These are phyloP conservation scores for Molossus alvarezi DNA, from an alignment of 2,797 vertebrate species.

Conservation along the genomic window DNA sequence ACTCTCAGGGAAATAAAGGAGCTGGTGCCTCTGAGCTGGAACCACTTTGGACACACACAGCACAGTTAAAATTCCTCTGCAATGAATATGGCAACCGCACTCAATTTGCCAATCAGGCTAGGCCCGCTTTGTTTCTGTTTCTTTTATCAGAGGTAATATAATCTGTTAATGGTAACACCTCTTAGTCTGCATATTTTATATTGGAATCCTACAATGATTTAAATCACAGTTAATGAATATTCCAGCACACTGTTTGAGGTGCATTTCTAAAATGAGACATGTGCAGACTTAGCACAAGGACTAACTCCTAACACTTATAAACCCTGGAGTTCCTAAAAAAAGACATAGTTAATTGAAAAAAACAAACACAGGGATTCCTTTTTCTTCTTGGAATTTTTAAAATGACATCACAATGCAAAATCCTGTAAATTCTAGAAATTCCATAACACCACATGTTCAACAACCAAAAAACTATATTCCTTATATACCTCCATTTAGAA, in stretches of 20 bases:
- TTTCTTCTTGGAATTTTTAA: constrained; percentile 21
- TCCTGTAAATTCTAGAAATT: background rate
- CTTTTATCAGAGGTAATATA: background rate
- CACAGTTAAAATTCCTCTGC: background rate
- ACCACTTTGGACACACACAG: background rate
- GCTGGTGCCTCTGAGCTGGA: accelerated
- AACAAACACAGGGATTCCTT: background rate
- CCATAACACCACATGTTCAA: background rate
- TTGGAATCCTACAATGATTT: background rate
- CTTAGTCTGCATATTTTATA: background rate
- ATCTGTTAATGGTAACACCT: background rate
- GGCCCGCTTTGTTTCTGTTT: background rate
- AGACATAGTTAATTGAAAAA: background rate
- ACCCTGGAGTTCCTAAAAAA: constrained; percentile 15
- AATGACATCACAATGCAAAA: constrained; percentile 16
- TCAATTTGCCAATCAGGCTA: background rate
- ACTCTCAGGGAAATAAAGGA: background rate
- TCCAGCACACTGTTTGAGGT: background rate
- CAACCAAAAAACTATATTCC: constrained; percentile 23
- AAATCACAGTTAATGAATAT: constrained; percentile 28
- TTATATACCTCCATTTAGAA: background rate
- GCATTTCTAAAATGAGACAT: background rate
- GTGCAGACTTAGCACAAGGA: background rate
- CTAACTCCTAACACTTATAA: background rate
- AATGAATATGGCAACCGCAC: accelerated